Evolutionary conservation across 2,888 invertebrate genomes (phyloP), one percentile per base, ranked within the genome.

Genomic region (Arenicola marina): DNA sequence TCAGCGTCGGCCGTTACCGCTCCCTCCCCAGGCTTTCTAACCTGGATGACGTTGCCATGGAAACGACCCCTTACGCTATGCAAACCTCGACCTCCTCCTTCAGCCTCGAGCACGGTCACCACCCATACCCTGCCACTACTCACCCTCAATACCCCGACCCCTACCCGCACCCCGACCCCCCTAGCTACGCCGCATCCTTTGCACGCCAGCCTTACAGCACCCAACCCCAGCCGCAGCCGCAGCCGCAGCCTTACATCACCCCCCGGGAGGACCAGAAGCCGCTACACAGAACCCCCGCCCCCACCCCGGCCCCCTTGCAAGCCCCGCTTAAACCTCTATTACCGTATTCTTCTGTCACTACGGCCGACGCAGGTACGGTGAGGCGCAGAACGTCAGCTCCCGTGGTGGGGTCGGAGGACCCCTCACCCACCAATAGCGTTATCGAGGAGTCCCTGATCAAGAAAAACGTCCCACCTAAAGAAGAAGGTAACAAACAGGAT

Each of bases 151-250:
- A n/a, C n/a, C n/a, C n/a, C n/a, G n/a, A n/a, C n/a, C n/a, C n/a
- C n/a, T n/a, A n/a, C n/a, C n/a, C n/a, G n/a, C 43, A 51, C 26
- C 59, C 59, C 24, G 53, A 29, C 18, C 59, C 51, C 44, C 18
- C 34, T 51, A 53, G 44, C 28, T 31, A 24, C 15, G 28, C 15
- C 44, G 33, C 33, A 11, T 31, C 31, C 3, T 33, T 55, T 21
- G 29, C 32, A 32, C 26, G 45, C 2, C 44, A 56, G 44, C 15
- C 18, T 21, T 58, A 21, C 48, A 28, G n/a, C 24, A 4, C 26
- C 15, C n/a, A 18, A 11, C 7, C 32, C 11, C 33, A 53, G 7
- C 7, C 48, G 7, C 7, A 7, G 7, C 53, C 29, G 24, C 4
- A 29, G 31, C 53, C 53, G 11, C 31, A 29, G 31, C 53, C 33